phyloP scores from a whole-genome alignment of 2,888 invertebrate genomes.

The Dryadula phaetusa region DNA sequence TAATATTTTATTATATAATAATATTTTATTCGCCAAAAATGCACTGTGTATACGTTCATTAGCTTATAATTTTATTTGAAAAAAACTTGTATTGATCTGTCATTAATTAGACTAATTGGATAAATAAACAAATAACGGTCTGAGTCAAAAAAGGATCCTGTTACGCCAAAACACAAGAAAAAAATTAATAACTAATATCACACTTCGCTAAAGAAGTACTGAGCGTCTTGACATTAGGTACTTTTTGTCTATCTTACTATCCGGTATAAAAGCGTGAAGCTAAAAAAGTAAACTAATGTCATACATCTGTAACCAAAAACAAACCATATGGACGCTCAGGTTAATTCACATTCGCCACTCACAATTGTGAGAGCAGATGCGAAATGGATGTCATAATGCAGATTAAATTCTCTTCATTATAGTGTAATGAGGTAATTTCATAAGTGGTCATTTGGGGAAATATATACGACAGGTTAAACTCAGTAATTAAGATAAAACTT shows the following conservation, averaged over 20 bases:
- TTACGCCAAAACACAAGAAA: not conserved
- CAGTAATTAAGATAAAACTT: not conserved
- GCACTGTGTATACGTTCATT: too few species aligned
- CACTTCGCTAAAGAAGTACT: too few species aligned
- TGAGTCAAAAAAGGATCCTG: too few species aligned
- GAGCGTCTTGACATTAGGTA: too few species aligned
- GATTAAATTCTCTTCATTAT: constrained; percentile 33
- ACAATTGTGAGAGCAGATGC: constrained; percentile 17
- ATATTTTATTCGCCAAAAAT: too few species aligned
- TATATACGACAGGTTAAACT: constrained; percentile 14
- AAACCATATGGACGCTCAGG: not conserved
- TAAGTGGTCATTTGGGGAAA: constrained; percentile 13
- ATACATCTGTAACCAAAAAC: not conserved
- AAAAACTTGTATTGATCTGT: too few species aligned
- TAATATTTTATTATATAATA: too few species aligned
- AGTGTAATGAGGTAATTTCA: constrained; percentile 21
- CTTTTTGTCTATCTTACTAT: too few species aligned
- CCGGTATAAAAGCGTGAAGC: too few species aligned
- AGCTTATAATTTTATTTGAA: too few species aligned
- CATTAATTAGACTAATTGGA: not conserved
- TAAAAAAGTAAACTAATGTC: not conserved
- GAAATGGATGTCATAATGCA: constrained; percentile 29
- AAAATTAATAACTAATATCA: not conserved
- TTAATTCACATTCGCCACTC: constrained; percentile 25
- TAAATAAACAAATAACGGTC: too few species aligned